phyloP scores from a whole-genome alignment of 2,113 vertebrate genomes.

The Pitta sordida region DNA sequence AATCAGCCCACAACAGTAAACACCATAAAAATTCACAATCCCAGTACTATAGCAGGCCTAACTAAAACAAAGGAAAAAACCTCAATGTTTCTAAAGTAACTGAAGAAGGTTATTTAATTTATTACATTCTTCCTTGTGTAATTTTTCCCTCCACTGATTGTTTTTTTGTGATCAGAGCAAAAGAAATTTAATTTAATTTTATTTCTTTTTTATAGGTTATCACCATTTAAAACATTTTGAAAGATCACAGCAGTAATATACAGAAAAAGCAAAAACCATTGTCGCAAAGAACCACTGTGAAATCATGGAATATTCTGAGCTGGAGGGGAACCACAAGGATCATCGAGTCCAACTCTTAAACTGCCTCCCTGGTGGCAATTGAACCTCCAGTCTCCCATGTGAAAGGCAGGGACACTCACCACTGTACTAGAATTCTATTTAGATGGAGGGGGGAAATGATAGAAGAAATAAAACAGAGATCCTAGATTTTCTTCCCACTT shows the following conservation, averaged over 20 bases:
- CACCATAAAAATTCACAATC: neutral
- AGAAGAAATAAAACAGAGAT: neutral
- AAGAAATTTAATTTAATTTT: neutral
- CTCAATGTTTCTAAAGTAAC: neutral
- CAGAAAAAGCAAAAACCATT: neutral
- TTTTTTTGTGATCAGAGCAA: neutral
- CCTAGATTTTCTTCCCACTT: neutral
- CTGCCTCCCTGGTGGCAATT: too few relatives aligned
- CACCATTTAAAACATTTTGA: neutral
- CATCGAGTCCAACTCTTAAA: too few relatives aligned
- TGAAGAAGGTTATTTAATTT: neutral
- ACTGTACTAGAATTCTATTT: too few relatives aligned
- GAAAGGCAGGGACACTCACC: too few relatives aligned
- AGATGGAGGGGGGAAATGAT: neutral
- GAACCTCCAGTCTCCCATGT: too few relatives aligned
- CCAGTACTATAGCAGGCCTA: neutral
- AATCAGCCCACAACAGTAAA: neutral
- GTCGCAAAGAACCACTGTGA: neutral
- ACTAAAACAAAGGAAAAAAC: neutral
- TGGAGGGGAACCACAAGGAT: too few relatives aligned
- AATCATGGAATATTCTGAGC: too few relatives aligned
- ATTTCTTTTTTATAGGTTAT: neutral
- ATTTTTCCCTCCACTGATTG: neutral
- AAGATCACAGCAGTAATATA: neutral
- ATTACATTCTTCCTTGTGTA: neutral